Conservation (phyloP, 2,797 vertebrate species). For the Synaphobranchus kaupii region DNA sequence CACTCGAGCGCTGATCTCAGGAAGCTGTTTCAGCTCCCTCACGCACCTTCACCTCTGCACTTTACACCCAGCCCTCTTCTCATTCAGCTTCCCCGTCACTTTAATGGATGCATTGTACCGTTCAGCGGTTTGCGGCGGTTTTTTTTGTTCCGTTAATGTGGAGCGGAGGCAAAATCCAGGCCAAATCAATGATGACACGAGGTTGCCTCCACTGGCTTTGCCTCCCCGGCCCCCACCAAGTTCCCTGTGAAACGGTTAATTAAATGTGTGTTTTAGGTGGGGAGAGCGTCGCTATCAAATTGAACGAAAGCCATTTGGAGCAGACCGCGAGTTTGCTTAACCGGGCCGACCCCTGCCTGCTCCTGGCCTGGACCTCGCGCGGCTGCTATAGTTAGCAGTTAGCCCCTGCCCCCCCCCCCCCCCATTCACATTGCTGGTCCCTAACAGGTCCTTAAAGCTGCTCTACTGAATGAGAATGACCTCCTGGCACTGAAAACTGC, state of each 20-base stretch:
- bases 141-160: neutral
- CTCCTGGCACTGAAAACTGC: constrained; percentile 74
- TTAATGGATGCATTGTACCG: neutral
- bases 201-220: neutral
- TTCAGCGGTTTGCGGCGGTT: neutral
- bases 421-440: constrained; percentile 72
- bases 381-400: constrained; percentile 57
- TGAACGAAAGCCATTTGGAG: constrained; percentile 52
- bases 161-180: neutral
- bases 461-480: constrained; percentile 88
- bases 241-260: constrained; percentile 45
- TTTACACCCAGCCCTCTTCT: no score
- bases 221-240: constrained; percentile 27
- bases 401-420: constrained; percentile 63
- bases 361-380: constrained; percentile 64
- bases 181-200: neutral
- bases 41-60: neutral
- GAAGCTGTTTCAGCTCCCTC: neutral
- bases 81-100: neutral
- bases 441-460: constrained; percentile 77
- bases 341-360: constrained; percentile 63
- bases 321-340: constrained; percentile 63
- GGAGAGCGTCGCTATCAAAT: constrained; percentile 58
- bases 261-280: constrained; percentile 34
- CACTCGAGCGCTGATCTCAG: neutral